Percentiles rank a stretch among this genome's conserved stretches.
Conservation (phyloP, 1,140 invertebrate genomes). For the Rhizoglyphus robini region DNA sequence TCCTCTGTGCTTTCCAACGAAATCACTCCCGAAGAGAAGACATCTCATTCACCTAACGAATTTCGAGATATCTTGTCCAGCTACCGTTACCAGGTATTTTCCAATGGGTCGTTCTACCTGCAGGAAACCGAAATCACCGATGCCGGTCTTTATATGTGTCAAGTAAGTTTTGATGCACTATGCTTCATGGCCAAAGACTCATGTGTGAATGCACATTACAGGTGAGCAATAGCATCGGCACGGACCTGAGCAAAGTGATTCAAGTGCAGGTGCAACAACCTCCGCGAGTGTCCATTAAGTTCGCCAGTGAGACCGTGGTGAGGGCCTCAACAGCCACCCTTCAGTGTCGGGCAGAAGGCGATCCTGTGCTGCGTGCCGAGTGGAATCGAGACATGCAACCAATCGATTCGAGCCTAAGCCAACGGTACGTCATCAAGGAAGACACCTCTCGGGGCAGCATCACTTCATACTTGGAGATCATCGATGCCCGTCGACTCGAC, state of each 20-base stretch:
- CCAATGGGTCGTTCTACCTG: slow-evolving; percentile 37
- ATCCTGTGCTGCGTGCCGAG: slow-evolving; percentile 33
- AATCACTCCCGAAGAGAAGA: neutral
- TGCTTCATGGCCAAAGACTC: no score
- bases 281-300: slow-evolving; percentile 29
- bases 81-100: slow-evolving; percentile 61
- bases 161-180: slow-evolving; percentile 31
- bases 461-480: slow-evolving; percentile 29
- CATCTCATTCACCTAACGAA: slow-evolving; percentile 2
- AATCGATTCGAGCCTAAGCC: slow-evolving; percentile 19
- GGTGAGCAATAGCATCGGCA: slow-evolving; percentile 47
- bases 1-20: neutral
- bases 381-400: slow-evolving; percentile 33
- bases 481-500: slow-evolving; percentile 32
- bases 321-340: slow-evolving; percentile 33
- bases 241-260: slow-evolving; percentile 48
- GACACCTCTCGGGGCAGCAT: neutral
- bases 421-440: slow-evolving; percentile 19
- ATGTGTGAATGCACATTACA: slow-evolving; percentile 27
- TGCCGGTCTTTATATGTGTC: slow-evolving; percentile 44
- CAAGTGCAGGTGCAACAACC: slow-evolving; percentile 41
- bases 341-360: slow-evolving; percentile 35
- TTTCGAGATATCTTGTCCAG: slow-evolving; percentile 35
- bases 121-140: slow-evolving; percentile 32
- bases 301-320: slow-evolving; percentile 26